Evolutionary conservation across 2,888 invertebrate genomes (phyloP), one percentile per base, ranked within the genome.

Genomic region (Chironomus riparius): DNA sequence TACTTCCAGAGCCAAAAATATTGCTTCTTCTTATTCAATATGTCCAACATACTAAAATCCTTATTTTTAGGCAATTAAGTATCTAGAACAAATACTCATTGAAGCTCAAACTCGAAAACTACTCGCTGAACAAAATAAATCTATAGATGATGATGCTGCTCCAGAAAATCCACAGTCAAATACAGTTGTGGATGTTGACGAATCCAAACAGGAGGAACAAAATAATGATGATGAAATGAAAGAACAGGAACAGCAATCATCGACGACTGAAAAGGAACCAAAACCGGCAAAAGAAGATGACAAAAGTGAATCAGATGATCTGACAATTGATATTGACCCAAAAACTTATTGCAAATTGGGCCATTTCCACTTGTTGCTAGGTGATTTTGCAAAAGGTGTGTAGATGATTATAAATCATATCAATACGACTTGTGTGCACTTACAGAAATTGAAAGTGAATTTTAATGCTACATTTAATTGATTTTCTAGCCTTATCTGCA

Each of bases 331-430:
- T 80, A 92, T 94, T 79, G 93, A 95, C 84, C 92, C 94, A 0
- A 92, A 93, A 83, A 94, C 97, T 2, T 97, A 93, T 84, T 95
- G 96, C 82, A 95, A 97, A 85, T 86, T 98, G 76, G 98, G 98
- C 2, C 98, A 98, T 86, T 92, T 98, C 81, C 95, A 97, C 85
- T 87, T 98, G 47, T 86, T 98, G 2, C 86, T 97, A 18, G 95
- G 95, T 83, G 95, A 98, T 82, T 97, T 93, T 86, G 88, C 92
- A 47, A 97, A 97, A 92, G 97, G 98, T 97, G 87, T 80, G 78
- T 75, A 13, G 5, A 6, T 15, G 28, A 38, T 18, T 62, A 12
- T 13, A 65, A 3, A 22, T 50, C 56, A 50, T 3, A 15, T 13
- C 13, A 38, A 38, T n/a, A 47, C 18, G n/a, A 69, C 13, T 38